Base-by-base conservation (phyloP, 2,888 invertebrate genomes). In the Himalopsyche tibetana region DNA sequence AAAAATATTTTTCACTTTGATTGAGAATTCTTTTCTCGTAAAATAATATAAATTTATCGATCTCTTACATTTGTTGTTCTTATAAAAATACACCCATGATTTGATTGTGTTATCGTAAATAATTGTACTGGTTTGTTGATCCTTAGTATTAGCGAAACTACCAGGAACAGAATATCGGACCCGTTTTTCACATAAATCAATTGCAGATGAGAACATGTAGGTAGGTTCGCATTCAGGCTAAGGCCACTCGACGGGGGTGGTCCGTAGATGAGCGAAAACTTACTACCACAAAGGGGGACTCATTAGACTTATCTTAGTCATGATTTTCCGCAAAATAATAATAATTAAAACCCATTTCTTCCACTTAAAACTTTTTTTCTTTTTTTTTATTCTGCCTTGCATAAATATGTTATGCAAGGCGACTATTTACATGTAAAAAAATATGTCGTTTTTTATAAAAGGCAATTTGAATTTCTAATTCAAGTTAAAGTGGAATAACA, bases 181-280 rank as follows among this genome's bases (percentile, higher is more conserved):
- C 51, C 63, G 28, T 11, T 63, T 19, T 63, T 63, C 63, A 28
- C 63, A 63, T 63, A 63, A 63, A 63, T 63, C 63, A 63, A 63
- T 63, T 63, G 63, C 63, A 63, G 63, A 63, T 63, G 63, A 63
- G 63, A 63, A 63, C 63, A 63, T 19, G 19, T n/a, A 63, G 63
- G 63, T 63, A 63, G 63, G 63, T 63, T 19, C 9, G 63, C 56
- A 56, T 17, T 17, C 56, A 56, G 63, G 19, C 63, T 63, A 11
- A 3, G 63, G 28, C 63, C 28, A 63, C 63, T 63, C 9, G n/a
- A n/a, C 63, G 19, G 8, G 63, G 63, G 63, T 63, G 63, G 63
- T 28, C 8, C 63, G 63, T 63, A 11, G 63, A 63, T 63, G 63
- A 63, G 28, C 63, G 19, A 6, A 63, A 63, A 19, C 63, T 19